A percentile compares a stretch with the other conserved stretches of the same genome.
Conservation (phyloP, 1,140 invertebrate genomes). For the Rhopalosiphum padi region DNA sequence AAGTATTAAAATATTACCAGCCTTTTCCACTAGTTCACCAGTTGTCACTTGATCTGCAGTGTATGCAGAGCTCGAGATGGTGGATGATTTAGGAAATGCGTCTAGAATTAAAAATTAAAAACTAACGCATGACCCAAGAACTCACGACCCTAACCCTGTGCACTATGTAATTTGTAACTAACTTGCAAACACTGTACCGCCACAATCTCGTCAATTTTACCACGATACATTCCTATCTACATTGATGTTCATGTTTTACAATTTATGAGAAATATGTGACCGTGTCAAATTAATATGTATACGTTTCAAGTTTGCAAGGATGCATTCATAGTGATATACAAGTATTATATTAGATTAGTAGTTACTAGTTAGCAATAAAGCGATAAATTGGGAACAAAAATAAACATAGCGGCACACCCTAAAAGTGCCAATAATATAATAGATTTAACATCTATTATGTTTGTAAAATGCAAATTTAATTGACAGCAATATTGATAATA, state of each 20-base stretch:
- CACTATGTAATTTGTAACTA: neutral
- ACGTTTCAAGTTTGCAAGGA: neutral
- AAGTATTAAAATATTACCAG: neutral
- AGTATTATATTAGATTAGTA: neutral
- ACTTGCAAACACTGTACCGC: neutral
- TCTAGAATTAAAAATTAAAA: neutral
- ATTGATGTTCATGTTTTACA: neutral
- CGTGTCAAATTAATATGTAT: neutral
- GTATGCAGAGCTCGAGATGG: neutral
- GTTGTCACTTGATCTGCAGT: neutral
- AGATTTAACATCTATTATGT: too few species aligned
- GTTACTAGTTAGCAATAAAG: neutral
- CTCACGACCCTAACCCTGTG: neutral
- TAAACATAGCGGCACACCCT: neutral
- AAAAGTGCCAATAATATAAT: neutral
- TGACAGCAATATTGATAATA: neutral
- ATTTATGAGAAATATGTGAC: neutral
- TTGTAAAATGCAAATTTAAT: too few species aligned
- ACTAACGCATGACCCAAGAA: neutral
- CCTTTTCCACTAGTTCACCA: neutral
- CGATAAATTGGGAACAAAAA: too few species aligned
- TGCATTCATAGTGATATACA: neutral
- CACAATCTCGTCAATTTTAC: neutral
- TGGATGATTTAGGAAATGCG: neutral
- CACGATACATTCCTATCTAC: neutral